Conservation (phyloP, 2,797 vertebrate species). For the Acrossocheilus fasciatus region DNA sequence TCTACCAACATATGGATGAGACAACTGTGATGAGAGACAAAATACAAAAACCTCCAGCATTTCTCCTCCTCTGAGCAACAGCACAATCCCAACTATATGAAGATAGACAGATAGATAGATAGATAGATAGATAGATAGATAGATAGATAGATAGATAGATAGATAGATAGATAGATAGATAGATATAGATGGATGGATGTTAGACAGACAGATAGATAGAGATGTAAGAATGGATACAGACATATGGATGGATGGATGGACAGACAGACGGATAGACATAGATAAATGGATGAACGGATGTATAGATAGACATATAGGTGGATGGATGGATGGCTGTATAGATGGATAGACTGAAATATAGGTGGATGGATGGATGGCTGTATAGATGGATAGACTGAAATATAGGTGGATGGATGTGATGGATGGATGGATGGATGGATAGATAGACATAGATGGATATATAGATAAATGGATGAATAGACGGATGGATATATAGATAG, state of each 20-base stretch:
- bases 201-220: neutral
- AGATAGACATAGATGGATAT: too few species aligned
- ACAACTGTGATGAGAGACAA: conserved; percentile 1
- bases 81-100: neutral
- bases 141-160: neutral
- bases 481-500: too few species aligned
- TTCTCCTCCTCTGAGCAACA: neutral
- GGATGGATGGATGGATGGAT: too few species aligned
- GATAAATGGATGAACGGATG: too few species aligned
- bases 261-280: neutral
- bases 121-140: neutral
- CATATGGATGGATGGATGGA: neutral
- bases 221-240: too few species aligned
- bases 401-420: too few species aligned
- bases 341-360: neutral
- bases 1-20: conserved; percentile 67
- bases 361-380: too few species aligned
- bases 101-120: neutral
- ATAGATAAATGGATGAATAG: too few species aligned
- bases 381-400: too few species aligned
- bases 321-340: too few species aligned
- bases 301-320: neutral
- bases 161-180: neutral
- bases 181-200: neutral
- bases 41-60: neutral